Conservation (phyloP, 2,797 vertebrate species). For the Scyliorhinus canicula region DNA sequence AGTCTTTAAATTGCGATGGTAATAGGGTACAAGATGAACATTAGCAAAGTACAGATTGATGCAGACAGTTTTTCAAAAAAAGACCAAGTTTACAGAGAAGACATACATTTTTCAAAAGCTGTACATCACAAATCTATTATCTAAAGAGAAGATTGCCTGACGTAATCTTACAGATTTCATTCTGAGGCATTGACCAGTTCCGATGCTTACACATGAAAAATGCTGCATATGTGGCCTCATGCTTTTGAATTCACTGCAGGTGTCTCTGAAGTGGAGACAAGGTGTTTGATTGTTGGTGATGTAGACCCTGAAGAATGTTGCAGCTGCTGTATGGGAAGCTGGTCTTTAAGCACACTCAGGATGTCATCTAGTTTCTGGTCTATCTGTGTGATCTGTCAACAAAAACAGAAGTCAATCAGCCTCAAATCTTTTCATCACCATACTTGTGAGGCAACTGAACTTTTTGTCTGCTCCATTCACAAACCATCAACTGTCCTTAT, state of each 20-base stretch:
- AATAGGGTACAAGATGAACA: neutral
- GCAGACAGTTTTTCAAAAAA: slow-evolving; percentile 5
- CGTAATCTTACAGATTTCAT: neutral
- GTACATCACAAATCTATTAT: neutral
- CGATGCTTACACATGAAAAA: neutral
- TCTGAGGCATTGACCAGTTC: slow-evolving; percentile 1
- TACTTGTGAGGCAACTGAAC: neutral
- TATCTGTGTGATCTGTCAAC: slow-evolving; percentile 33
- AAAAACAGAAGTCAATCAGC: slow-evolving; percentile 33
- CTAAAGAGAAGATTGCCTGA: neutral
- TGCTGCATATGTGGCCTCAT: neutral
- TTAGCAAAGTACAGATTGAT: slow-evolving; percentile 2
- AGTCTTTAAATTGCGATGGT: neutral
- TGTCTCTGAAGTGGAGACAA: neutral
- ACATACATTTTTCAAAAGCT: slow-evolving; percentile 1
- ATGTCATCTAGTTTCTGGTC: slow-evolving; percentile 33
- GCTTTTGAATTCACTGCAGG: neutral
- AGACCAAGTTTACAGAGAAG: neutral
- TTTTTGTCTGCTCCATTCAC: neutral
- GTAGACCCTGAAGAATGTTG: slow-evolving; percentile 26
- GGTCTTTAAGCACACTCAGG: slow-evolving; percentile 28
- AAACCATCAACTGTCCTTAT: neutral
- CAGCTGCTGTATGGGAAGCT: slow-evolving; percentile 19
- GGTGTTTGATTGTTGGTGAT: slow-evolving; percentile 19
- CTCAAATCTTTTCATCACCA: neutral